phyloP scores from a whole-genome alignment of 2,888 invertebrate genomes.

The Pemphredon lugubris region DNA sequence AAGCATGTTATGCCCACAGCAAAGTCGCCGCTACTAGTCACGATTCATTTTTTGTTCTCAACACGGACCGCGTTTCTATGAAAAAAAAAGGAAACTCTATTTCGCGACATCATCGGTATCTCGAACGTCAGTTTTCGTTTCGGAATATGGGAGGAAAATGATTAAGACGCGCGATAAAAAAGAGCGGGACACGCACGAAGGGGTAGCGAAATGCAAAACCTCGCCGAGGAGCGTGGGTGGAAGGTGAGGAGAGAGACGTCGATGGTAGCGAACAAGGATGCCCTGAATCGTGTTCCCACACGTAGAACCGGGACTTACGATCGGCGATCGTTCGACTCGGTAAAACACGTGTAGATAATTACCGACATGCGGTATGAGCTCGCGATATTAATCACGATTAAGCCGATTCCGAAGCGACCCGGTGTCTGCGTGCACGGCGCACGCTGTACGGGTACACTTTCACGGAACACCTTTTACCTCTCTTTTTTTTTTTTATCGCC shows the following conservation, averaged over 20 bases:
- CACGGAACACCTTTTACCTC: slow-evolving; percentile 4
- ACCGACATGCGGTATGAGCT: slow-evolving; percentile 69
- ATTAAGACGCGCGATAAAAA: not conserved
- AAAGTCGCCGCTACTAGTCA: slow-evolving; percentile 53
- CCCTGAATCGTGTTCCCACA: slow-evolving; percentile 71
- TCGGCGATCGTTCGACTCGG: slow-evolving; percentile 62
- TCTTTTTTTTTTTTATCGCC: not conserved
- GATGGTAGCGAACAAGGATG: slow-evolving; percentile 52
- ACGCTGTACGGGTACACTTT: slow-evolving; percentile 35
- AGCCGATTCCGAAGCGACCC: slow-evolving; percentile 67
- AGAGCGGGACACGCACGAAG: not conserved
- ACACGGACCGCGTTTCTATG: slow-evolving; percentile 1
- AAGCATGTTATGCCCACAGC: slow-evolving; percentile 41
- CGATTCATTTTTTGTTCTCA: slow-evolving; percentile 45
- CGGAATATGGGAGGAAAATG: no score
- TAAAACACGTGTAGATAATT: slow-evolving; percentile 75
- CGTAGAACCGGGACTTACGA: slow-evolving; percentile 49
- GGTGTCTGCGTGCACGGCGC: slow-evolving; percentile 37
- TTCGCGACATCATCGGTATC: not conserved
- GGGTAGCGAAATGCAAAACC: not conserved
- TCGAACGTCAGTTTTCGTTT: no score
- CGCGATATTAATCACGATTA: slow-evolving; percentile 76
- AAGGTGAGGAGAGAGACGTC: slow-evolving; percentile 33
- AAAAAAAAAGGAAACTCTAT: no score
- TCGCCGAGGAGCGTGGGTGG: slow-evolving; percentile 23